phyloP scores from a whole-genome alignment of 2,888 invertebrate species.

The Hydraecia micacea region DNA sequence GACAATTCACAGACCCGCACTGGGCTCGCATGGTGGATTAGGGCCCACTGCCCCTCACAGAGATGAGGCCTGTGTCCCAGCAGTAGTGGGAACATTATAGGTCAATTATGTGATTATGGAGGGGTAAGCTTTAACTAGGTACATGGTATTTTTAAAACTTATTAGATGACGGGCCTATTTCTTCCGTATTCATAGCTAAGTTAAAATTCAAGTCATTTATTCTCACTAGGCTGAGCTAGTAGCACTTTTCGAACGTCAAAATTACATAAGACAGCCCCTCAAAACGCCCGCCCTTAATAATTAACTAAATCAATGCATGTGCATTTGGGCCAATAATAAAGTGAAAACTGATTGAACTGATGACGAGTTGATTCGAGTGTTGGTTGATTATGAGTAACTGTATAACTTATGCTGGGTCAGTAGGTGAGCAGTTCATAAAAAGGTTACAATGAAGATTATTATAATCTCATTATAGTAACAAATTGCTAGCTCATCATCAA shows the following conservation, averaged over 20 bases:
- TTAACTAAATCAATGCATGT: neutral
- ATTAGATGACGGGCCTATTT: neutral
- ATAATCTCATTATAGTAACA: conserved; percentile 37
- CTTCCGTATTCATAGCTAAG: neutral
- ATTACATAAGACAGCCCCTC: neutral
- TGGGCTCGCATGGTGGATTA: neutral
- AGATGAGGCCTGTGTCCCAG: too few species aligned
- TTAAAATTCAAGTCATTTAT: neutral
- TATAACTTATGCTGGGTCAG: conserved; percentile 10
- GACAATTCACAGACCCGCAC: neutral
- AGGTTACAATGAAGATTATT: conserved; percentile 4
- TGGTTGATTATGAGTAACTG: neutral
- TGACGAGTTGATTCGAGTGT: neutral
- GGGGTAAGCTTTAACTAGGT: too few species aligned
- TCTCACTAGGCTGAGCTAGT: neutral
- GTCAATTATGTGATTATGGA: neutral
- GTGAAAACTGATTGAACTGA: neutral
- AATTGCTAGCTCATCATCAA: neutral
- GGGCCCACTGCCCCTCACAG: too few species aligned
- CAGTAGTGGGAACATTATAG: too few species aligned
- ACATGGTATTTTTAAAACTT: neutral
- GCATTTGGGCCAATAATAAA: neutral
- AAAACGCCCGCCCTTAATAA: neutral
- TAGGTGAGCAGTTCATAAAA: conserved; percentile 13
- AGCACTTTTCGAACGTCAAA: neutral